A percentile compares a stretch with the other conserved stretches of the same genome.
Conservation (phyloP, 2,888 invertebrate genomes). For the Liposcelis brunnea region DNA sequence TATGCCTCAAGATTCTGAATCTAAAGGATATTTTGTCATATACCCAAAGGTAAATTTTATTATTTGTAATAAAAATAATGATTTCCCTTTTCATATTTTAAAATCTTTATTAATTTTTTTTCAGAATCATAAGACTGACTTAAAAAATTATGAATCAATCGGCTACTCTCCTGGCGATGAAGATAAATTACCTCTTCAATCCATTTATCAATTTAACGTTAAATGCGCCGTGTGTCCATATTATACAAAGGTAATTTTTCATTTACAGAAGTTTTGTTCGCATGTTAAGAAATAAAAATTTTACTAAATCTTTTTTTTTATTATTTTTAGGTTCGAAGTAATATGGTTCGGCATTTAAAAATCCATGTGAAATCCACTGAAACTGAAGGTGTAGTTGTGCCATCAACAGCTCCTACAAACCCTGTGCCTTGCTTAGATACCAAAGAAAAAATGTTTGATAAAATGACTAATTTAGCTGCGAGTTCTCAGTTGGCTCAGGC, state of each 20-base stretch:
- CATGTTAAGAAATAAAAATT: neutral
- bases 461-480: constrained; percentile 64
- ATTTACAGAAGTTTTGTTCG: neutral
- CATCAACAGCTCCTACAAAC: constrained; percentile 55
- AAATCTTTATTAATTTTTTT: too few species aligned
- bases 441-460: constrained; percentile 65
- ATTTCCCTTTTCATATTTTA: too few species aligned
- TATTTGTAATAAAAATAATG: constrained; percentile 30
- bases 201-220: constrained; percentile 40
- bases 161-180: constrained; percentile 36
- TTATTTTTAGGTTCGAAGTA: constrained; percentile 32
- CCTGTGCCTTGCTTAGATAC: constrained; percentile 63
- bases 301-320: neutral
- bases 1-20: constrained; percentile 29
- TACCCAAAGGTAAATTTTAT: constrained; percentile 30
- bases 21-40: too few species aligned
- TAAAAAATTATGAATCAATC: too few species aligned
- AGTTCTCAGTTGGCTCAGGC: constrained; percentile 32
- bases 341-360: constrained; percentile 51
- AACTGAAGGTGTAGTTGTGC: constrained; percentile 30
- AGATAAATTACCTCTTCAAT: constrained; percentile 41
- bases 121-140: too few species aligned
- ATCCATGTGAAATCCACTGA: constrained; percentile 36
- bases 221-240: constrained; percentile 49
- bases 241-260: constrained; percentile 42